Evolutionary conservation across 1,140 invertebrate species (phyloP).

Genomic region (Musca vetustissima): DNA sequence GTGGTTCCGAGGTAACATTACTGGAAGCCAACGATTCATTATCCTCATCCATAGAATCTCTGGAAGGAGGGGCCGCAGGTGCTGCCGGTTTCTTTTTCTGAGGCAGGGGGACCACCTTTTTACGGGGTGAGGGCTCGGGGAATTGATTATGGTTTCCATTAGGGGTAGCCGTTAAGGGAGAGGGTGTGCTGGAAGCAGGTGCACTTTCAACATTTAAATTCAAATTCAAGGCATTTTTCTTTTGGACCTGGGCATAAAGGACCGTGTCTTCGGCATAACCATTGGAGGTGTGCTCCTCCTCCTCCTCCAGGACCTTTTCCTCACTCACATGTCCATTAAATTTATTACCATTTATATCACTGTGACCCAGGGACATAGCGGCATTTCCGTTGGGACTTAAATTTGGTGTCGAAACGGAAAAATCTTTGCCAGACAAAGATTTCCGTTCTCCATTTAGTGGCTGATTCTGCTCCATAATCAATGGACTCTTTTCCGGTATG

Average conservation of each 20-base stretch:
- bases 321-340: constrained; percentile 32
- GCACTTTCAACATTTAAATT: constrained; percentile 30
- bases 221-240: constrained; percentile 27
- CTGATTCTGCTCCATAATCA: constrained; percentile 26
- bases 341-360: constrained; percentile 27
- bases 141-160: constrained; percentile 30
- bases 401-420: constrained; percentile 53
- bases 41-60: constrained; percentile 31
- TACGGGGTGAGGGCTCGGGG: constrained; percentile 48
- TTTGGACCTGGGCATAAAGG: constrained; percentile 15
- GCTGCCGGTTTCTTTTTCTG: constrained; percentile 43
- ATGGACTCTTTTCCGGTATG: constrained; percentile 45
- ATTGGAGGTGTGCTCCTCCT: constrained; percentile 17
- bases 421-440: constrained; percentile 40
- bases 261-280: constrained; percentile 19
- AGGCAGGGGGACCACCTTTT: constrained; percentile 42
- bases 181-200: neutral
- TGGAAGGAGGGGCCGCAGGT: constrained; percentile 43
- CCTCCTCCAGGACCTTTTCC: too few relatives aligned
- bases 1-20: neutral
- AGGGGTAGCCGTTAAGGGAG: neutral
- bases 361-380: neutral
- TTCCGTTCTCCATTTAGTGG: constrained; percentile 1
- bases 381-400: constrained; percentile 27
- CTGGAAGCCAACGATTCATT: constrained; percentile 35